Conservation (phyloP, 92 coral and sea anemone genomes). For the Actinostola sp. region DNA sequence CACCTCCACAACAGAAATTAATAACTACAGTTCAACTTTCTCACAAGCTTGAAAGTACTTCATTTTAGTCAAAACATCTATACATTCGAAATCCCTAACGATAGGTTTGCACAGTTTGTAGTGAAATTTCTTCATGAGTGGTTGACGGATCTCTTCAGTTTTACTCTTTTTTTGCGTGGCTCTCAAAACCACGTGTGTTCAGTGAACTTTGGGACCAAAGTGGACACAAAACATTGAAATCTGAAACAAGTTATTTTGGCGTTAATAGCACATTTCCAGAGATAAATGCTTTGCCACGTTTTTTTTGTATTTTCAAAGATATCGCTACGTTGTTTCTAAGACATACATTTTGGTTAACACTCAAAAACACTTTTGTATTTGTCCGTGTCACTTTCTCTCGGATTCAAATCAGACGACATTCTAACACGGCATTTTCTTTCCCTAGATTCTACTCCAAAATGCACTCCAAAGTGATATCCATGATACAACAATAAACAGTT, state of each 20-base stretch:
- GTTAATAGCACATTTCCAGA: conserved; percentile 1
- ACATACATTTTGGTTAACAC: background rate
- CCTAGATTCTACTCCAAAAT: too few species aligned
- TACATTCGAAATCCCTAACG: background rate
- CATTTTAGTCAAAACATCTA: background rate
- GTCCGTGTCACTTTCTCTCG: too few species aligned
- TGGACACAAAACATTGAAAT: conserved; percentile 10
- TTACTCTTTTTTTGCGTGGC: too few species aligned
- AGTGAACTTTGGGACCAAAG: background rate
- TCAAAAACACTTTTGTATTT: too few species aligned
- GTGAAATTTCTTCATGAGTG: too few species aligned
- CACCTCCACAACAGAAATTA: background rate
- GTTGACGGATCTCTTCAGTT: too few species aligned
- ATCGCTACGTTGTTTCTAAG: conserved; percentile 5
- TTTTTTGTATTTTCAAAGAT: conserved; percentile 13
- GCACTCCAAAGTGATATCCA: too few species aligned
- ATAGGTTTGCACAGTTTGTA: background rate
- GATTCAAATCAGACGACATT: background rate
- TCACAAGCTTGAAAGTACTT: background rate
- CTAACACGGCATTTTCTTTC: too few species aligned
- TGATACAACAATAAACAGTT: too few species aligned
- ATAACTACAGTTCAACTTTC: background rate
- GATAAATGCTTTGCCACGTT: conserved; percentile 14
- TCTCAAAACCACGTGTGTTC: conserved; percentile 4
- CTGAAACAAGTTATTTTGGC: background rate